Evolutionary conservation across 2,888 invertebrate genomes (phyloP).

Genomic region (Suillia variegata): DNA sequence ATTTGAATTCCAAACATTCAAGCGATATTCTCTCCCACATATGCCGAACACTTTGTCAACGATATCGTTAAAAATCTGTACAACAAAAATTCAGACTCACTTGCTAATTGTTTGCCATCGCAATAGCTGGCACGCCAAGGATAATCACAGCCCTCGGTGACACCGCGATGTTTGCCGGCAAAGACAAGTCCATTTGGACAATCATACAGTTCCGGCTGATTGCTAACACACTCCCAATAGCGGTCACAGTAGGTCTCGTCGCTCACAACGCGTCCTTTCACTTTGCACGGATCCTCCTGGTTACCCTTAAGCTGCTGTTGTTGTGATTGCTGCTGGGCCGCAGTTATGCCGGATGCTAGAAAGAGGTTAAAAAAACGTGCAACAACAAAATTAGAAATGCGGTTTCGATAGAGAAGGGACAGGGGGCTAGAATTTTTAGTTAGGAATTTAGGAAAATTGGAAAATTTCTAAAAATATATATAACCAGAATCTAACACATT

Average conservation of each 20-base stretch:
- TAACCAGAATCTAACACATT: too few relatives aligned
- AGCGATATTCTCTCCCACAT: too few relatives aligned
- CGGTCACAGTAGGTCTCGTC: constrained; percentile 83
- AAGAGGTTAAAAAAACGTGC: too few relatives aligned
- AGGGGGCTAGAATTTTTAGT: too few relatives aligned
- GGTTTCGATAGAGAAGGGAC: background rate
- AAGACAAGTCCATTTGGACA: constrained; percentile 90
- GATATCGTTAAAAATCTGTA: too few relatives aligned
- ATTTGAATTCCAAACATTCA: too few relatives aligned
- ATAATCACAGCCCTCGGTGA: constrained; percentile 88
- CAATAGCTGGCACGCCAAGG: constrained; percentile 89
- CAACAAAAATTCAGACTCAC: too few relatives aligned
- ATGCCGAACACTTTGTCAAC: too few relatives aligned
- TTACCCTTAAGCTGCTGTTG: constrained; percentile 48
- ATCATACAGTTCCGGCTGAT: constrained; percentile 82
- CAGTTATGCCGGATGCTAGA: constrained; percentile 12
- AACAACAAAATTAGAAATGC: background rate
- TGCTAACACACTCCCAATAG: constrained; percentile 83
- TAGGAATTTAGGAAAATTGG: too few relatives aligned
- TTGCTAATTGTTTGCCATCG: constrained; percentile 78
- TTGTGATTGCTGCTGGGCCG: constrained; percentile 25
- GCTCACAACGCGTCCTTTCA: constrained; percentile 74
- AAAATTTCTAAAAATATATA: too few relatives aligned
- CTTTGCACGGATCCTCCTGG: constrained; percentile 81
- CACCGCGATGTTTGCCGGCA: constrained; percentile 85